phyloP scores from a whole-genome alignment of 2,113 vertebrate genomes.

The Catharus fuscescens region DNA sequence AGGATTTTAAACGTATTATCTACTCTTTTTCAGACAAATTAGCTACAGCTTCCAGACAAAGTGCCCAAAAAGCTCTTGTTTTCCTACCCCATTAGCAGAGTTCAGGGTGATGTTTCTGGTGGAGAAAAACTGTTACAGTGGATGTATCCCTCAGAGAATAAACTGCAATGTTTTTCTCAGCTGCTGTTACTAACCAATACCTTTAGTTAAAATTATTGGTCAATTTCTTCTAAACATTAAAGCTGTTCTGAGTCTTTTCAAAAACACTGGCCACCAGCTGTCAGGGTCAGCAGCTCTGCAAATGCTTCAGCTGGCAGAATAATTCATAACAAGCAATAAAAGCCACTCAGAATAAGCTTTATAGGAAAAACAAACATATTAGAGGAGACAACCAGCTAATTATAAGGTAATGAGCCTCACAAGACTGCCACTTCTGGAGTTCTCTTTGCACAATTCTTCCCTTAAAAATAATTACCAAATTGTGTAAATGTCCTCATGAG shows the following conservation, averaged over 20 bases:
- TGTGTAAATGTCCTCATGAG: not conserved
- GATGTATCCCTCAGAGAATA: not conserved
- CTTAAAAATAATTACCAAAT: not conserved
- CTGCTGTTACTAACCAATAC: not conserved
- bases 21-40: not conserved
- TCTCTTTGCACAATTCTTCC: not conserved
- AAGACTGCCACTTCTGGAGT: not conserved
- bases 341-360: constrained; percentile 39
- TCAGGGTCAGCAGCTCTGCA: constrained; percentile 10
- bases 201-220: not conserved
- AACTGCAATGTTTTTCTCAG: not conserved
- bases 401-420: constrained; percentile 6
- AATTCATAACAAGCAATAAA: constrained; percentile 50
- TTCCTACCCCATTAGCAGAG: not conserved
- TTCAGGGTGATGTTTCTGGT: not conserved
- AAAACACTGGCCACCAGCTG: constrained; percentile 3
- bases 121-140: not conserved
- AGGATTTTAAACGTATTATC: not conserved
- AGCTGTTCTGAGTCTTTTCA: constrained; percentile 35
- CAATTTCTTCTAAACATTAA: constrained; percentile 22
- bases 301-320: constrained; percentile 43
- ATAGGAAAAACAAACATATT: constrained; percentile 35
- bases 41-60: not conserved
- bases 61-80: not conserved
- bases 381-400: constrained; percentile 22